Percentiles rank a stretch among this genome's conserved stretches.
phyloP scores from a whole-genome alignment of 2,113 vertebrate genomes.

The Anguilla rostrata region DNA sequence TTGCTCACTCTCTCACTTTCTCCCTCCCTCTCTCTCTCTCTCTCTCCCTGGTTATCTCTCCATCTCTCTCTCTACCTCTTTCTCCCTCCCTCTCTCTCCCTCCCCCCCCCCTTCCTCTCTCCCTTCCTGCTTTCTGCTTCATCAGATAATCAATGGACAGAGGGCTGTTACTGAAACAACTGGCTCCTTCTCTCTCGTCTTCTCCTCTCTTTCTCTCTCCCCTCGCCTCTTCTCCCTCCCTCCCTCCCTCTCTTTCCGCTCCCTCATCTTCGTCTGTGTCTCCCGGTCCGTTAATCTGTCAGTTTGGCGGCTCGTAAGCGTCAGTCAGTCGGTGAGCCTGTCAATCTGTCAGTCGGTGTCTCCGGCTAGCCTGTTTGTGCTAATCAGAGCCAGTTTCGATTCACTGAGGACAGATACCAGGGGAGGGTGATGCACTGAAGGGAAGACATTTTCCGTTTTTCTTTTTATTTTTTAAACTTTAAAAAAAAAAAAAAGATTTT shows the following conservation, averaged over 20 bases:
- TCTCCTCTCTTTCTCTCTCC: slow-evolving; percentile 2
- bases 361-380: slow-evolving; percentile 9
- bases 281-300: slow-evolving; percentile 33
- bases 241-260: not conserved
- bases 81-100: not conserved
- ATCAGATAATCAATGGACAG: slow-evolving; percentile 3
- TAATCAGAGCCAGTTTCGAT: slow-evolving; percentile 39
- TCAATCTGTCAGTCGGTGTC: slow-evolving; percentile 47
- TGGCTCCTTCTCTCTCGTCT: not conserved
- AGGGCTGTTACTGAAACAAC: not conserved
- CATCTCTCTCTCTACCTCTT: not conserved
- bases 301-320: slow-evolving; percentile 31
- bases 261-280: slow-evolving; percentile 35
- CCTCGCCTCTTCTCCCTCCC: not conserved
- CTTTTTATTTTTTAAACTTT: not conserved
- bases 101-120: not conserved
- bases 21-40: not conserved
- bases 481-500: no score
- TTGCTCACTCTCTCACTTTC: not conserved
- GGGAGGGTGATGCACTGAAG: slow-evolving; percentile 30
- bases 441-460: slow-evolving; percentile 12
- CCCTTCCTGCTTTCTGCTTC: slow-evolving; percentile 6
- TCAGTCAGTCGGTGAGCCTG: slow-evolving; percentile 52
- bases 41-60: not conserved
- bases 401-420: slow-evolving; percentile 30